Conservation (phyloP, 2,888 invertebrate genomes). For the Xylota sylvarum region DNA sequence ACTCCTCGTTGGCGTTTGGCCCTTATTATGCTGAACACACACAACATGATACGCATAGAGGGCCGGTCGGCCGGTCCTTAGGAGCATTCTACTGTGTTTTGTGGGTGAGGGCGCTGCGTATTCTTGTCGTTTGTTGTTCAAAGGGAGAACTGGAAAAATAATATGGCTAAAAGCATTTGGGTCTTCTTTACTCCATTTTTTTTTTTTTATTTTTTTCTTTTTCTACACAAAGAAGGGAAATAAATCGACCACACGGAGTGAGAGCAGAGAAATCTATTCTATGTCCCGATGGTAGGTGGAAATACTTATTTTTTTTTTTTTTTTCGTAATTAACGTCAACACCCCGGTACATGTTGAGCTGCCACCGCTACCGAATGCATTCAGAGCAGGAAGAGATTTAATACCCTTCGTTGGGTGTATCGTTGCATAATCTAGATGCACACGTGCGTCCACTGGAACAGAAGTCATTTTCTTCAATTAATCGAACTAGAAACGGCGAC, state of each 20-base stretch:
- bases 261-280: constrained; percentile 7
- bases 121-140: constrained; percentile 4
- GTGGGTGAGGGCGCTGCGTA: background rate
- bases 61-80: background rate
- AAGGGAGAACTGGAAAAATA: constrained; percentile 31
- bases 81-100: background rate
- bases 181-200: constrained; percentile 30
- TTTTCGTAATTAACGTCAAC: constrained; percentile 50
- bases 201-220: background rate
- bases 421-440: constrained; percentile 27
- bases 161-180: constrained; percentile 52
- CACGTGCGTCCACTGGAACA: constrained; percentile 26
- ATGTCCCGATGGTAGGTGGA: constrained; percentile 2
- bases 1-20: constrained; percentile 17
- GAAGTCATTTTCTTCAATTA: constrained; percentile 39
- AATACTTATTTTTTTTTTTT: constrained; percentile 14
- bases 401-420: constrained; percentile 8
- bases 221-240: background rate
- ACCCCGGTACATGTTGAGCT: constrained; percentile 47
- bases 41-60: constrained; percentile 14
- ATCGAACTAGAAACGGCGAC: constrained; percentile 33
- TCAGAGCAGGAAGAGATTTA: background rate
- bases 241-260: constrained; percentile 6
- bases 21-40: constrained; percentile 29
- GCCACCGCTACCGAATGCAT: background rate